These are phyloP conservation scores for Sylvia atricapilla DNA, from an alignment of 2,113 vertebrate genomes.

Conservation along the genomic window DNA sequence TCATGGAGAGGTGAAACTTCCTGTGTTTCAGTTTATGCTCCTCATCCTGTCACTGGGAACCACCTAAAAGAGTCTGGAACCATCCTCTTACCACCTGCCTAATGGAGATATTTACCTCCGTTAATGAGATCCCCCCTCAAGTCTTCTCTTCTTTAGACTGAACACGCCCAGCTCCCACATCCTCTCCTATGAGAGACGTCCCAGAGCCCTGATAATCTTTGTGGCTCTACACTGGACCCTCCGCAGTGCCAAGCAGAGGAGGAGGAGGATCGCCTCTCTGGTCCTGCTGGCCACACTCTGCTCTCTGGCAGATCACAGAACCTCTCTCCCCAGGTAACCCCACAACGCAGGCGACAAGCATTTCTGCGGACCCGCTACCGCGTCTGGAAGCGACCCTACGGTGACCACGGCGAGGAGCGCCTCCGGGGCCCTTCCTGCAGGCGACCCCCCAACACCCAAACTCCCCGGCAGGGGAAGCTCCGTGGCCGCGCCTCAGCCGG, in stretches of 20 bases:
- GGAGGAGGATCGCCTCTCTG: neutral
- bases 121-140: neutral
- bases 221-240: neutral
- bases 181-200: neutral
- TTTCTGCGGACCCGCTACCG: neutral
- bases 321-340: neutral
- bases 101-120: neutral
- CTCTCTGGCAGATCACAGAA: neutral
- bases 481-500: neutral
- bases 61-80: neutral
- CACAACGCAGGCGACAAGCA: neutral
- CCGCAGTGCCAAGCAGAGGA: neutral
- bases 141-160: neutral
- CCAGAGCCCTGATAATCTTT: neutral
- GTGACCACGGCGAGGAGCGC: neutral
- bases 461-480: neutral
- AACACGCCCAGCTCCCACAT: fast-evolving
- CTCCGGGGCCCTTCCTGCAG: neutral
- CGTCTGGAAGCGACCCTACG: neutral
- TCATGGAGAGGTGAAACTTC: neutral
- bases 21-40: neutral
- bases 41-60: neutral
- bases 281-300: neutral
- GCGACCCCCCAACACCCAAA: neutral
- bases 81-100: no score